Evolutionary conservation across 2,113 vertebrate species (phyloP).

Genomic region (Taxidea taxus): DNA sequence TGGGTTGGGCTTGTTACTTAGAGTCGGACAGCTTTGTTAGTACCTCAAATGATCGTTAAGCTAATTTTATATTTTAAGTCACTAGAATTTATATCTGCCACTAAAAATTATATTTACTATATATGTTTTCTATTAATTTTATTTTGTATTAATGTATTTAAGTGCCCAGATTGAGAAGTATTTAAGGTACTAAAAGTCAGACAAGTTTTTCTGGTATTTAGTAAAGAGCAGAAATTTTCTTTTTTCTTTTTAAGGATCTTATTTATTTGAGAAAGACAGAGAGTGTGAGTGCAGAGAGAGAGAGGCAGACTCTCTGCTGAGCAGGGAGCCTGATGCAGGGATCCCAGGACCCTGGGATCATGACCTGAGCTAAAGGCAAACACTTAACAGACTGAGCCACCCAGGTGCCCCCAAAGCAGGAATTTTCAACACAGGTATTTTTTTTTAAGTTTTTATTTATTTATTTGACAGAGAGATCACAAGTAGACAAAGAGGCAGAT

Average conservation of each 20-base stretch:
- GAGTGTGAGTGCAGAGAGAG: not conserved
- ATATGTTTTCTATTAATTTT: not conserved
- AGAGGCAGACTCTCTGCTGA: not conserved
- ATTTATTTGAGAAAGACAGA: not conserved
- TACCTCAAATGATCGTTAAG: not conserved
- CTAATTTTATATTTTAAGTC: not conserved
- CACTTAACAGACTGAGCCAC: too few species aligned
- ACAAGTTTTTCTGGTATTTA: slow-evolving; percentile 61
- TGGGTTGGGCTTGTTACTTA: not conserved
- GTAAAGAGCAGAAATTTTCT: slow-evolving; percentile 14
- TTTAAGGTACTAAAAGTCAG: slow-evolving; percentile 43
- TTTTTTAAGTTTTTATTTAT: too few species aligned
- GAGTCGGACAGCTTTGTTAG: not conserved
- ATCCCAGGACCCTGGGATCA: too few species aligned
- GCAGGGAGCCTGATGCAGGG: too few species aligned
- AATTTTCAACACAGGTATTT: too few species aligned
- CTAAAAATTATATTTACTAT: slow-evolving; percentile 24
- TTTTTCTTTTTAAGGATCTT: not conserved
- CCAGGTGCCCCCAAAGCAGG: too few species aligned
- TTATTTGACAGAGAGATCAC: too few species aligned
- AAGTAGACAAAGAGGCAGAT: not conserved
- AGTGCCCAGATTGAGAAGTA: not conserved
- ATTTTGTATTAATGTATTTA: not conserved
- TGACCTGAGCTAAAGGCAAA: too few species aligned
- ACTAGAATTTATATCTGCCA: not conserved